These are phyloP conservation scores for Ascaphus truei DNA, from an alignment of 2,113 vertebrate genomes.

Conservation along the genomic window DNA sequence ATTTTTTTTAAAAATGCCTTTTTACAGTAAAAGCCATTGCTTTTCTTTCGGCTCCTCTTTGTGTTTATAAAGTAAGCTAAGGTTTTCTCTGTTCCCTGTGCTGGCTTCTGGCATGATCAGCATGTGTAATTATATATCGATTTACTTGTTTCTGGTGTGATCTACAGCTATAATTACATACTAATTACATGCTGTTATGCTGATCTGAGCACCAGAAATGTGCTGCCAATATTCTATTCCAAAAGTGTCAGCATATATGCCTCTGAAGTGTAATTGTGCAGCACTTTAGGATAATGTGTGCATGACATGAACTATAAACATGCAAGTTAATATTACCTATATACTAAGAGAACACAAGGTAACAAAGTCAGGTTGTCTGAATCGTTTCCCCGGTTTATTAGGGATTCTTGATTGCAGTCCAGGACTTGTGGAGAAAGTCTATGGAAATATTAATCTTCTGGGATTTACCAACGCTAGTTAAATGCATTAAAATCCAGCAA, in stretches of 20 bases:
- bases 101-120: not conserved
- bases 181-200: constrained; percentile 6
- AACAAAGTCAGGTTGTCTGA: not conserved
- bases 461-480: constrained; percentile 4
- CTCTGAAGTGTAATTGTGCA: not conserved
- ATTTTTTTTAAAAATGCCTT: too few species aligned
- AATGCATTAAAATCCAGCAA: not conserved
- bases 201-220: not conserved
- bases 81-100: not conserved
- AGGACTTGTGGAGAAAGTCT: not conserved
- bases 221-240: constrained; percentile 1
- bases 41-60: too few species aligned
- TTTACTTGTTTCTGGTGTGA: constrained; percentile 15
- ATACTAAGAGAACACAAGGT: not conserved
- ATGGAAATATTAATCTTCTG: constrained; percentile 24
- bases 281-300: not conserved
- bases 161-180: constrained; percentile 17
- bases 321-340: not conserved
- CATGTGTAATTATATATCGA: constrained; percentile 21
- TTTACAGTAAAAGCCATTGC: too few species aligned
- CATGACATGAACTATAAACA: not conserved
- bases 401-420: not conserved
- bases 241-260: not conserved
- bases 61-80: not conserved
- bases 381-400: not conserved